Percentiles rank a stretch among this genome's conserved stretches.
These are phyloP conservation scores for Ormyrus nitidulus DNA, from an alignment of 2,888 invertebrate species.

Conservation along the genomic window DNA sequence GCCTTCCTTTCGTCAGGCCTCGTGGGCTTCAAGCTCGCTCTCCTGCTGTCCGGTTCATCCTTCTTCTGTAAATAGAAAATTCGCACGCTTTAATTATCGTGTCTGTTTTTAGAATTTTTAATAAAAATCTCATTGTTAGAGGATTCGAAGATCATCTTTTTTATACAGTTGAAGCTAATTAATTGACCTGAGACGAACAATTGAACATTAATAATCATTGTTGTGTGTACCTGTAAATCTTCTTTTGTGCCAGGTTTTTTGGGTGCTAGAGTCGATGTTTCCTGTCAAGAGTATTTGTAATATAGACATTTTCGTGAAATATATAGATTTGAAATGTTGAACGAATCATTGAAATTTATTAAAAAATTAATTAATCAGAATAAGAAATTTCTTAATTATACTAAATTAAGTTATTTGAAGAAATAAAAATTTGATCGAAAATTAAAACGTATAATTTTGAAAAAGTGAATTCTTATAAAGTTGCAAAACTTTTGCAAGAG, in stretches of 20 bases:
- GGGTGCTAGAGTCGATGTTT: constrained; percentile 45
- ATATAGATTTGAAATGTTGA: no score
- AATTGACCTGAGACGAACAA: background rate
- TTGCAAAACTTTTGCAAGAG: no score
- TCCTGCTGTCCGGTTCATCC: constrained; percentile 37
- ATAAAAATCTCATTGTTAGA: no score
- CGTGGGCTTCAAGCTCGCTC: constrained; percentile 47
- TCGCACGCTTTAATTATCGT: background rate
- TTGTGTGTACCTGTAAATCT: constrained; percentile 31
- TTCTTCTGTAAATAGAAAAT: constrained; percentile 22
- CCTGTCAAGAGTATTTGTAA: constrained; percentile 41
- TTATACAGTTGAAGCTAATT: no score
- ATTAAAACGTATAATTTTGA: no score
- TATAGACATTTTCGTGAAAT: background rate
- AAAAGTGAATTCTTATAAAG: no score
- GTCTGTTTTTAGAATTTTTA: background rate
- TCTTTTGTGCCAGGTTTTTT: constrained; percentile 59
- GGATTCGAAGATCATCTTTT: no score
- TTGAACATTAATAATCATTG: constrained; percentile 1
- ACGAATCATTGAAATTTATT: no score
- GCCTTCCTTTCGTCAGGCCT: constrained; percentile 68
- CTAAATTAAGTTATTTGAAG: background rate
- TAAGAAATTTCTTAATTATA: no score
- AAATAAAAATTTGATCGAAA: background rate
- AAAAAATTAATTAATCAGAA: no score